Evolutionary conservation across 53 echinoderm and acorn worm genomes (phyloP).

Genomic region (Paelopatides confundens): DNA sequence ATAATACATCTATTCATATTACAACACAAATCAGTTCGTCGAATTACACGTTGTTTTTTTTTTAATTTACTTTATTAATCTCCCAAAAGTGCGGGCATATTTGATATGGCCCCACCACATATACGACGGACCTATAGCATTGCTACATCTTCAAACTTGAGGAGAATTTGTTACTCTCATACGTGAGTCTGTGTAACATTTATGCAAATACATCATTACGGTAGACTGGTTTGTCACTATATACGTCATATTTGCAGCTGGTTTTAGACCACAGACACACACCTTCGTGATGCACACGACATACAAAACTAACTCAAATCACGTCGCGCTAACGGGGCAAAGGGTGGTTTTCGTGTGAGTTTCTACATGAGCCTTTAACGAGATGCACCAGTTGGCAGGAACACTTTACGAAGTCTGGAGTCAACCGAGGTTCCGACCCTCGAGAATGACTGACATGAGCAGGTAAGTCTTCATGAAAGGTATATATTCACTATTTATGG

Average conservation of each 20-base stretch:
- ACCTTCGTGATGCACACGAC: neutral
- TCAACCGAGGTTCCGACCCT: conserved; percentile 39
- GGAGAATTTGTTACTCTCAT: too few species aligned
- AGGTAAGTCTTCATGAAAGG: neutral
- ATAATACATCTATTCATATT: too few species aligned
- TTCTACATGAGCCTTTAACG: neutral
- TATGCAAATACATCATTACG: neutral
- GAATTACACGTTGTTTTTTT: too few species aligned
- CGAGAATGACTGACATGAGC: conserved; percentile 30
- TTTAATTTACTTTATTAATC: too few species aligned
- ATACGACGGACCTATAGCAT: neutral
- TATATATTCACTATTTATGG: neutral
- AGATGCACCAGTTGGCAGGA: conserved; percentile 47
- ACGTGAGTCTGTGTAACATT: neutral
- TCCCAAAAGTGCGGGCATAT: too few species aligned
- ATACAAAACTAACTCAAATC: neutral
- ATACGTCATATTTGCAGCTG: conserved; percentile 23
- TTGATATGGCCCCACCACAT: too few species aligned
- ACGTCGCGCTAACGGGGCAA: neutral
- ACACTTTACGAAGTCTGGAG: conserved; percentile 41
- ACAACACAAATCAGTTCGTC: too few species aligned
- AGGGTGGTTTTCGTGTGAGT: neutral
- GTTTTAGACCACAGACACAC: neutral
- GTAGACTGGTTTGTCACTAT: neutral
- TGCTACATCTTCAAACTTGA: neutral